phyloP scores from a whole-genome alignment of 2,113 vertebrate genomes.

The Epinephelus cyanopodus region DNA sequence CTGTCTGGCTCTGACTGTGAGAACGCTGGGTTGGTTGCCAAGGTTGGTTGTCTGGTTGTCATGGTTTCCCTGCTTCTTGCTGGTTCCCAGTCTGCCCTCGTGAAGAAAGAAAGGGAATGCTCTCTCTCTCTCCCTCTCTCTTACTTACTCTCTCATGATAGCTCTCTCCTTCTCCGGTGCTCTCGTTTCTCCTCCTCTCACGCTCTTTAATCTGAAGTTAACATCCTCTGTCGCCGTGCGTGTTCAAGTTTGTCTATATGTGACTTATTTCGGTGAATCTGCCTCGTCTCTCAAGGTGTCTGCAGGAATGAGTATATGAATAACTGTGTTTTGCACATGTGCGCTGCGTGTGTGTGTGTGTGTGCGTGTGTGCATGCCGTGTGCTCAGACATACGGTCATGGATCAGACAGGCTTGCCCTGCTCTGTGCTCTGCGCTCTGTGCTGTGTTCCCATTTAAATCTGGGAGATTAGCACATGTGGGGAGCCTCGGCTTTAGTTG shows the following conservation, averaged over 20 bases:
- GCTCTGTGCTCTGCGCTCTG: slow-evolving; percentile 73
- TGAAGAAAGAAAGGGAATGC: slow-evolving; percentile 60
- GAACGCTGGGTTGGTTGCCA: slow-evolving; percentile 76
- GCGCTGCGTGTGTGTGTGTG: not conserved
- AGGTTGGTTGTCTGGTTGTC: slow-evolving; percentile 83
- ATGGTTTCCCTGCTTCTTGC: slow-evolving; percentile 81
- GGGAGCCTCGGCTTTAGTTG: slow-evolving; percentile 80
- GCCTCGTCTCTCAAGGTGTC: not conserved
- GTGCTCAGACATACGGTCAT: slow-evolving; percentile 71
- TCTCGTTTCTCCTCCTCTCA: slow-evolving; percentile 41
- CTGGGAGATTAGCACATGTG: slow-evolving; percentile 83
- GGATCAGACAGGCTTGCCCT: slow-evolving; percentile 79
- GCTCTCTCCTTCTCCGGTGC: slow-evolving; percentile 6
- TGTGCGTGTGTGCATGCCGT: slow-evolving; percentile 15
- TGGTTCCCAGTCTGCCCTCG: slow-evolving; percentile 77
- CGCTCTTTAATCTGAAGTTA: slow-evolving; percentile 54
- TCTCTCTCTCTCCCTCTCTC: slow-evolving; percentile 28
- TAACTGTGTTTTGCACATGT: slow-evolving; percentile 35
- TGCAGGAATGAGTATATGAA: slow-evolving; percentile 6
- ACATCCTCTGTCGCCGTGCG: slow-evolving; percentile 3
- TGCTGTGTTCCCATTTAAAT: slow-evolving; percentile 81
- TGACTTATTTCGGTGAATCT: slow-evolving; percentile 19
- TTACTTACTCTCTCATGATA: slow-evolving; percentile 7
- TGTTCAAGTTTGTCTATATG: slow-evolving; percentile 14
- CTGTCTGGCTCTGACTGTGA: slow-evolving; percentile 74